Evolutionary conservation across 2,113 vertebrate species (phyloP).

Genomic region (Hypanus sabinus): DNA sequence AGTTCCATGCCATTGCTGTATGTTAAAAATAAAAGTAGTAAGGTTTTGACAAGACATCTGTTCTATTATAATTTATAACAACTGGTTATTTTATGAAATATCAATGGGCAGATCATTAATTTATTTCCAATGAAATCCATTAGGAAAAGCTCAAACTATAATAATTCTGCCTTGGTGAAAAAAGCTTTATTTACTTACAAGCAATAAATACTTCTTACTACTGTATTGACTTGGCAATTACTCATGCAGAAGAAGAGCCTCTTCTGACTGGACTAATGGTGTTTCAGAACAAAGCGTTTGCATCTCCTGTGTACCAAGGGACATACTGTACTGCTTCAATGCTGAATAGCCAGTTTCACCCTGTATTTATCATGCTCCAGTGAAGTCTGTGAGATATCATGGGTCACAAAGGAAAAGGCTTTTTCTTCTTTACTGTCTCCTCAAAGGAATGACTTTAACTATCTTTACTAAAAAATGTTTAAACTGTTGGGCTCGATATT

Average conservation of each 20-base stretch:
- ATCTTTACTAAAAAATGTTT: slow-evolving; percentile 1
- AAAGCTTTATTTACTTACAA: slow-evolving; percentile 38
- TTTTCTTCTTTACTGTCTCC: slow-evolving; percentile 28
- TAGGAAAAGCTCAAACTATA: slow-evolving; percentile 32
- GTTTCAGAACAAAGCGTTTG: slow-evolving; percentile 38
- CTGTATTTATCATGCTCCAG: slow-evolving; percentile 37
- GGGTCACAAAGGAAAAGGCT: slow-evolving; percentile 32
- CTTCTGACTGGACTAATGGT: slow-evolving; percentile 37
- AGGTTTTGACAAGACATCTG: slow-evolving; percentile 20
- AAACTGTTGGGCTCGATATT: not conserved
- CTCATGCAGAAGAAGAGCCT: slow-evolving; percentile 34
- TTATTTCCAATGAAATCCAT: slow-evolving; percentile 34
- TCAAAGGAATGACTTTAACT: slow-evolving; percentile 30
- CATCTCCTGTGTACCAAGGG: slow-evolving; percentile 36
- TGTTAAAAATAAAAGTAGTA: slow-evolving; percentile 6
- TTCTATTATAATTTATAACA: slow-evolving; percentile 36
- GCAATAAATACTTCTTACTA: slow-evolving; percentile 38
- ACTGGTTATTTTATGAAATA: slow-evolving; percentile 34
- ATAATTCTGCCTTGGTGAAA: not conserved
- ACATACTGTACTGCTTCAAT: slow-evolving; percentile 32
- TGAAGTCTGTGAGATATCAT: slow-evolving; percentile 30
- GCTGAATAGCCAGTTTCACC: slow-evolving; percentile 37
- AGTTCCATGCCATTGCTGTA: not conserved
- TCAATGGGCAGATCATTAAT: slow-evolving; percentile 31
- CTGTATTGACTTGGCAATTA: slow-evolving; percentile 36